phyloP scores from a whole-genome alignment of 2,888 invertebrate species.

The Dryadula phaetusa region DNA sequence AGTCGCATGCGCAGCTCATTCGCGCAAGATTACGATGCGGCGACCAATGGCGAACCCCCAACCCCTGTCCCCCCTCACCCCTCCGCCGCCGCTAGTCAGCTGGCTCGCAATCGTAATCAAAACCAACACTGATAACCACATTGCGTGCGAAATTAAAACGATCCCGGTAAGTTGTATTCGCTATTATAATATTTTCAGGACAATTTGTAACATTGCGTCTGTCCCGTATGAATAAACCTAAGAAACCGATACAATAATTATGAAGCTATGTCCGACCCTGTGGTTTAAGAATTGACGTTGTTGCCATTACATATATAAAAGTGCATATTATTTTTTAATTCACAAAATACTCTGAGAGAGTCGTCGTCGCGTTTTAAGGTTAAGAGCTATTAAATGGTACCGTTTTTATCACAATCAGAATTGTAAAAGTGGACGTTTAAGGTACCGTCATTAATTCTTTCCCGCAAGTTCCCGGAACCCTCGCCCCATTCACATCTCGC shows the following conservation, averaged over 20 bases:
- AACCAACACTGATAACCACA: slow-evolving; percentile 59
- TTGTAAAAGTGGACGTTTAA: slow-evolving; percentile 28
- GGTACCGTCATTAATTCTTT: slow-evolving; percentile 29
- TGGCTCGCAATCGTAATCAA: slow-evolving; percentile 61
- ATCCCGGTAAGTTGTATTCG: slow-evolving; percentile 47
- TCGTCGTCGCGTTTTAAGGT: slow-evolving; percentile 14
- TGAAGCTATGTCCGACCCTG: neutral
- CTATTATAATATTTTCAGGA: slow-evolving; percentile 7
- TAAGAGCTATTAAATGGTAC: slow-evolving; percentile 24
- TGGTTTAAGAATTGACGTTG: no score
- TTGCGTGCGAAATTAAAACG: slow-evolving; percentile 49
- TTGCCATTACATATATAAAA: neutral
- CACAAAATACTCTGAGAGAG: neutral
- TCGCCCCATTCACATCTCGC: slow-evolving; percentile 36
- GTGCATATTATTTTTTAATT: neutral
- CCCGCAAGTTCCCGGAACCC: slow-evolving; percentile 25
- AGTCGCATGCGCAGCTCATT: slow-evolving; percentile 62
- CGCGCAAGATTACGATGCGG: slow-evolving; percentile 57
- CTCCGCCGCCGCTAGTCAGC: slow-evolving; percentile 55
- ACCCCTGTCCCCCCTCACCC: slow-evolving; percentile 44
- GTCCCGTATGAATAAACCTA: neutral
- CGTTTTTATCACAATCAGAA: slow-evolving; percentile 23
- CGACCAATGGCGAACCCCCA: slow-evolving; percentile 56
- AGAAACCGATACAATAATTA: neutral
- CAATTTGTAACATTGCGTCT: neutral